Conservation (phyloP, 2,113 vertebrate species). For the Willisornis vidua region DNA sequence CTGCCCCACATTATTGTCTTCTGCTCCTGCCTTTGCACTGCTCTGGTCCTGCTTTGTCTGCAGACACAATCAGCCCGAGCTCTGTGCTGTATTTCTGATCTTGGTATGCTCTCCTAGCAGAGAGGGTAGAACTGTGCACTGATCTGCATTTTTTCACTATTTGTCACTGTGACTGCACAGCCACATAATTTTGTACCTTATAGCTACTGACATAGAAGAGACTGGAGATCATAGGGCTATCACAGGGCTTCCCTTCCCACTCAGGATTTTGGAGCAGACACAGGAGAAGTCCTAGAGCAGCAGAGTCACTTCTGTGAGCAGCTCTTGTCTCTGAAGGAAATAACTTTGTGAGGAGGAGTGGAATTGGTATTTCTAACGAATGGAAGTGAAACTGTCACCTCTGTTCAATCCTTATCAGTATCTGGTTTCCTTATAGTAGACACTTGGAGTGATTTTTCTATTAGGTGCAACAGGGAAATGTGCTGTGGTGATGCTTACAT, state of each 20-base stretch:
- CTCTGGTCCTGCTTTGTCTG: not conserved
- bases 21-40: not conserved
- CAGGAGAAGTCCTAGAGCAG: not conserved
- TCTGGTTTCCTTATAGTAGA: not conserved
- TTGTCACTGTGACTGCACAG: not conserved
- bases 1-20: not conserved
- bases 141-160: not conserved
- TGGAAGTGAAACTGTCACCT: not conserved
- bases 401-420: not conserved
- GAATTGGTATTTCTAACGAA: not conserved
- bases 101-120: accelerated
- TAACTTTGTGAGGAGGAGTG: not conserved
- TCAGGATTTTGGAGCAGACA: not conserved
- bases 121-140: not conserved
- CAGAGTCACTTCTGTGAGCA: not conserved
- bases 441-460: not conserved
- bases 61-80: accelerated
- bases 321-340: not conserved
- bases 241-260: not conserved
- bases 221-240: accelerated
- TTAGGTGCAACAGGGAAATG: not conserved
- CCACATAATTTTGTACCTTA: not conserved
- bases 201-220: not conserved
- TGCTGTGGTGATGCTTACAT: not conserved
- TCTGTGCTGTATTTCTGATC: not conserved